A percentile compares a stretch with the other conserved stretches of the same genome.
These are phyloP conservation scores for Oreortyx pictus DNA, from an alignment of 2,797 vertebrate species.

Conservation along the genomic window DNA sequence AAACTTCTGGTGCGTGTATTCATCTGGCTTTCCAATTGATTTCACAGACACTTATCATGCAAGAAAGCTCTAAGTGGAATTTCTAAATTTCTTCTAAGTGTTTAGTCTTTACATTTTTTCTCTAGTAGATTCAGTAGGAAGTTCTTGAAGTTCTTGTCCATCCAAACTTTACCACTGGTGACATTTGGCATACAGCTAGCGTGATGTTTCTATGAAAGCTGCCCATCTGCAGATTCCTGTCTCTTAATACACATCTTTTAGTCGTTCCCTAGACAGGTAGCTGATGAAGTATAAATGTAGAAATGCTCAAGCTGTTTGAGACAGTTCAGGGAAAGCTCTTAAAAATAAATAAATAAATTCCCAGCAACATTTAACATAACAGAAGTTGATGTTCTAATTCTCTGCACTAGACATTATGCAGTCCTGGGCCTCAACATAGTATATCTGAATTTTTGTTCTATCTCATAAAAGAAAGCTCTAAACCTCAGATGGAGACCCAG, in stretches of 20 bases:
- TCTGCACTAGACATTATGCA: background rate
- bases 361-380: background rate
- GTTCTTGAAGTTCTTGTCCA: background rate
- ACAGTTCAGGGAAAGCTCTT: background rate
- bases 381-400: background rate
- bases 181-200: background rate
- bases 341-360: background rate
- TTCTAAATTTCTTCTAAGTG: background rate
- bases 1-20: background rate
- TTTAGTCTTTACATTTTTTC: background rate
- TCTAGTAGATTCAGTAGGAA: background rate
- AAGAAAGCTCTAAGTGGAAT: background rate
- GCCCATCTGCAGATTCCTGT: background rate
- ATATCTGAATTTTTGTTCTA: background rate
- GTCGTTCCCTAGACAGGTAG: background rate
- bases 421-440: background rate
- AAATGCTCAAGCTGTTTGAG: background rate
- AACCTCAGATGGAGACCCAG: background rate
- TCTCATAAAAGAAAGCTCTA: background rate
- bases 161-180: background rate
- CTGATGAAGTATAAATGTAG: background rate
- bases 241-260: background rate
- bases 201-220: accelerated
- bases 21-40: background rate
- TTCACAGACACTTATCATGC: background rate